A percentile compares a stretch with the other conserved stretches of the same genome.
Evolutionary conservation across 92 coral and sea anemone species (phyloP).

Genomic region (Zoanthus gigantus): DNA sequence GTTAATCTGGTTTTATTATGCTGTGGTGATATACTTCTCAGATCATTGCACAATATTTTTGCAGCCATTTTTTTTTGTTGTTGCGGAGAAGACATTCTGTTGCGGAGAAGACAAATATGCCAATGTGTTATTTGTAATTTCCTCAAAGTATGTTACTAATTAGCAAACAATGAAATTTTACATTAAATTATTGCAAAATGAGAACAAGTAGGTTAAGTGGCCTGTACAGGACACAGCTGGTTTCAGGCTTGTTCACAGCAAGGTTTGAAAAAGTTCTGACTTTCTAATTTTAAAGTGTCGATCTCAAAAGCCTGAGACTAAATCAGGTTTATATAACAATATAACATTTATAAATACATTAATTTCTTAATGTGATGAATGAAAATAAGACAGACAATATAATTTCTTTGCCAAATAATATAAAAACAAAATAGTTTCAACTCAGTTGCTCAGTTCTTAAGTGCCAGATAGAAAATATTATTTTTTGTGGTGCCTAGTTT

Average conservation of each 20-base stretch:
- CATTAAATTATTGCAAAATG: no score
- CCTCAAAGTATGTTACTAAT: no score
- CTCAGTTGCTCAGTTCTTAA: neutral
- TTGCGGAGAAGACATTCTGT: constrained; percentile 35
- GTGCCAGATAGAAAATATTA: no score
- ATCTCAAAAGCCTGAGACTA: neutral
- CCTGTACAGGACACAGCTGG: no score
- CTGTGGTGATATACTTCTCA: constrained; percentile 4
- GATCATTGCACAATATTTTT: constrained; percentile 8
- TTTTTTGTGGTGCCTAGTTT: no score
- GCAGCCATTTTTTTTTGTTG: neutral
- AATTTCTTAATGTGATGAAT: neutral
- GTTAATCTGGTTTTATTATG: neutral
- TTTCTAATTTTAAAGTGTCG: neutral
- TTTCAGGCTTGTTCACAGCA: neutral
- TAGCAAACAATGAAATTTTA: no score
- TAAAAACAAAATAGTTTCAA: neutral
- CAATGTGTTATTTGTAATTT: no score
- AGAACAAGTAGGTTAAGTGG: no score
- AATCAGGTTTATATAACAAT: neutral
- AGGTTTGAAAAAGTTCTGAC: neutral
- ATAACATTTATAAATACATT: neutral
- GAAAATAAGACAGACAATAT: neutral
- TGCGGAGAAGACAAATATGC: no score
- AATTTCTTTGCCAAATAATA: neutral